Conservation (phyloP, 2,113 vertebrate species). For the Stictonetta naevosa region DNA sequence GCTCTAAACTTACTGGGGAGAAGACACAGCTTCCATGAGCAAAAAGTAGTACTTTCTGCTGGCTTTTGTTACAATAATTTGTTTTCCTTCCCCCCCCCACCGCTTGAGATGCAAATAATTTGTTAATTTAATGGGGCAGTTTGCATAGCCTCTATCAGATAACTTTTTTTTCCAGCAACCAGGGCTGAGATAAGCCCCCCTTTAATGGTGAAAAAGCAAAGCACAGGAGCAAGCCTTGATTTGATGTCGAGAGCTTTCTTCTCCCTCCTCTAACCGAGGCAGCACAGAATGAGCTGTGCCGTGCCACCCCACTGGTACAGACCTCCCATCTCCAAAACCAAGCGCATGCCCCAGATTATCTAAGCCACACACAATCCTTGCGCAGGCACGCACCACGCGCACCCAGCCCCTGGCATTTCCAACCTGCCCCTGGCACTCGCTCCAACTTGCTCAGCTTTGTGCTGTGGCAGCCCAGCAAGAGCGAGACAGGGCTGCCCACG, state of each 20-base stretch:
- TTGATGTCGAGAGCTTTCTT: not conserved
- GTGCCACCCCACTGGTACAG: no score
- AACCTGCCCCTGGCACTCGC: not conserved
- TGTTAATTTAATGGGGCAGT: no score
- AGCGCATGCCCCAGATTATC: no score
- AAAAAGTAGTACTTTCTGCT: not conserved
- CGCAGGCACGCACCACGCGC: not conserved
- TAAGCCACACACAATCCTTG: accelerated
- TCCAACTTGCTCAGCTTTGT: not conserved
- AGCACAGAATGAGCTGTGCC: accelerated
- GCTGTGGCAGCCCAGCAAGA: not conserved
- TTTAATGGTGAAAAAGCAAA: not conserved
- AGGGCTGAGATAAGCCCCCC: not conserved
- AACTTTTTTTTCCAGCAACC: not conserved
- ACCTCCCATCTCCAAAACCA: accelerated
- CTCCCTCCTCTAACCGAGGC: not conserved
- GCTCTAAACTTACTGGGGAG: accelerated
- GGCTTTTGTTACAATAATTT: not conserved
- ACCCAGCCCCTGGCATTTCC: not conserved
- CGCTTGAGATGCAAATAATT: not conserved
- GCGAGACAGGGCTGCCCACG: no score
- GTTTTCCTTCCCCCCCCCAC: not conserved
- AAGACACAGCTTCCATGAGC: not conserved
- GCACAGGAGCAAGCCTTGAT: not conserved
- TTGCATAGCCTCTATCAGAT: not conserved